phyloP scores from a whole-genome alignment of 2,888 invertebrate species.

The Caenorhabditis sp. region DNA sequence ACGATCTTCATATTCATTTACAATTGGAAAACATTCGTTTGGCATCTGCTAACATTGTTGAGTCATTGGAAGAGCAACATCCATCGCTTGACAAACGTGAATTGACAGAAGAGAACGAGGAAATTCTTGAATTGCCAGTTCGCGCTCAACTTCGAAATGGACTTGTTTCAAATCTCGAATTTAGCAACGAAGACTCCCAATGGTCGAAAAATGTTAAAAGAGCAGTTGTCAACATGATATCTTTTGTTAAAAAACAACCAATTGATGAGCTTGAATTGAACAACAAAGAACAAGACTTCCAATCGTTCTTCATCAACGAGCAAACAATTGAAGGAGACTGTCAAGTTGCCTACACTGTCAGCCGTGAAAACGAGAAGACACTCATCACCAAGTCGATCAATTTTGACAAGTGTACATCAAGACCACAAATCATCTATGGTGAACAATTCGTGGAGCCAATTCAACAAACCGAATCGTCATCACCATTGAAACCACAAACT shows the following conservation, averaged over 20 bases:
- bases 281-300: slow-evolving; percentile 25
- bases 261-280: slow-evolving; percentile 31
- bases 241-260: slow-evolving; percentile 31
- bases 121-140: slow-evolving; percentile 53
- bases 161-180: slow-evolving; percentile 55
- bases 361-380: slow-evolving; percentile 39
- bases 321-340: slow-evolving; percentile 63
- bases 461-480: not conserved
- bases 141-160: slow-evolving; percentile 59
- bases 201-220: slow-evolving; percentile 68
- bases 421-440: slow-evolving; percentile 48
- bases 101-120: slow-evolving; percentile 43
- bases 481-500: slow-evolving; percentile 32
- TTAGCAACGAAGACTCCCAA: slow-evolving; percentile 44
- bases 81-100: slow-evolving; percentile 45
- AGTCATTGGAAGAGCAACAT: slow-evolving; percentile 17
- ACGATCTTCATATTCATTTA: slow-evolving; percentile 34
- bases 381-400: slow-evolving; percentile 69
- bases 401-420: slow-evolving; percentile 71
- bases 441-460: not conserved
- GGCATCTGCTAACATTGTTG: slow-evolving; percentile 31
- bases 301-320: slow-evolving; percentile 37
- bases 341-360: slow-evolving; percentile 52
- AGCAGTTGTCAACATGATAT: slow-evolving; percentile 62
- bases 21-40: slow-evolving; percentile 38